A percentile compares a stretch with the other conserved stretches of the same genome.
Conservation (phyloP, 2,113 vertebrate genomes). For the Hoplias malabaricus region DNA sequence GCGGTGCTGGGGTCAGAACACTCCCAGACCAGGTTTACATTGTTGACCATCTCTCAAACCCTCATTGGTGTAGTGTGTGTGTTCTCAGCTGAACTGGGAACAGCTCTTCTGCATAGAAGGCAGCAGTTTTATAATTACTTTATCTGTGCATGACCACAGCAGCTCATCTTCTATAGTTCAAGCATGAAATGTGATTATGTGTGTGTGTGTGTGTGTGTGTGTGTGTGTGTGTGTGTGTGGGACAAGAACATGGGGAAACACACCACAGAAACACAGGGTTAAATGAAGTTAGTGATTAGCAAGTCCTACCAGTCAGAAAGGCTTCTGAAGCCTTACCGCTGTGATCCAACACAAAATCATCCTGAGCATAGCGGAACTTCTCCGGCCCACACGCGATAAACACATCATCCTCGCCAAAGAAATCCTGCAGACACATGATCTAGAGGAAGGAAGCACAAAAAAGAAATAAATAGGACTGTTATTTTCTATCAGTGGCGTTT, state of each 20-base stretch:
- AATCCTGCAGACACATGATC: slow-evolving; percentile 93
- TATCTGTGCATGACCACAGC: neutral
- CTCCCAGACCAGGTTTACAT: too few relatives aligned
- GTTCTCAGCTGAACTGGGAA: too few relatives aligned
- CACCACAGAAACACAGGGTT: slow-evolving; percentile 2
- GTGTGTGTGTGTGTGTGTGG: neutral
- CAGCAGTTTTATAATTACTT: too few relatives aligned
- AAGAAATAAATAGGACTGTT: neutral
- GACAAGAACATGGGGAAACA: neutral
- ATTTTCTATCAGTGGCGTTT: neutral
- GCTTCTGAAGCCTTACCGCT: slow-evolving; percentile 84
- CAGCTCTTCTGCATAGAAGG: too few relatives aligned
- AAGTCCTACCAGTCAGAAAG: slow-evolving; percentile 72
- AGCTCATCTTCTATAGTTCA: neutral
- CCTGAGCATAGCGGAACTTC: slow-evolving; percentile 93
- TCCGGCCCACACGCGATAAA: slow-evolving; percentile 97
- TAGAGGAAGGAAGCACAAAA: slow-evolving; percentile 55
- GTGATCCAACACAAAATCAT: slow-evolving; percentile 96
- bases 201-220: neutral
- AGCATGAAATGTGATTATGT: neutral
- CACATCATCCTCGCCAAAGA: slow-evolving; percentile 97
- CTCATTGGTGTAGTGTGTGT: too few relatives aligned
- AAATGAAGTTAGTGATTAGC: slow-evolving; percentile 60
- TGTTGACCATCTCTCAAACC: too few relatives aligned
- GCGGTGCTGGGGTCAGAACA: too few relatives aligned